phyloP scores from a whole-genome alignment of 2,888 invertebrate genomes.

The Trilocha varians region DNA sequence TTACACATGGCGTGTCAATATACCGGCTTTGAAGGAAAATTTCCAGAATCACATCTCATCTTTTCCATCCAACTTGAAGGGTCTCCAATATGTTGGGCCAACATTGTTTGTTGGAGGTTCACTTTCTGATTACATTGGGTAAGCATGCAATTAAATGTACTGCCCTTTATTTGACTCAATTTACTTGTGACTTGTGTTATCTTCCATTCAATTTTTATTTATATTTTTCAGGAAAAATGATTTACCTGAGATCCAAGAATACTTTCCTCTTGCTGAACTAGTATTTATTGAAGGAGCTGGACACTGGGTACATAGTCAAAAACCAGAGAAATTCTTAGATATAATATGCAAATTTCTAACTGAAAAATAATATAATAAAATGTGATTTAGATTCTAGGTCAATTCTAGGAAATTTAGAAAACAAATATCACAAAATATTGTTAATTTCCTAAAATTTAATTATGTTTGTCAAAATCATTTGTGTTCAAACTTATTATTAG shows the following conservation, averaged over 20 bases:
- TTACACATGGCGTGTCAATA: conserved; percentile 86
- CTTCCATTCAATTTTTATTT: no score
- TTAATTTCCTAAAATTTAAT: no score
- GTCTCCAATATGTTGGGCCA: conserved; percentile 76
- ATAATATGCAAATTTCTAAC: conserved; percentile 76
- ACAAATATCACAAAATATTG: no score
- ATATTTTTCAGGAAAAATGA: conserved; percentile 75
- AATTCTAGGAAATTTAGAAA: no score
- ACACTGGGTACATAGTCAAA: conserved; percentile 95
- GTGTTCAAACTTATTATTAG: no score
- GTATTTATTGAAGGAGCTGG: conserved; percentile 85
- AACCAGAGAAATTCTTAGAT: conserved; percentile 84
- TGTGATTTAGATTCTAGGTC: neutral
- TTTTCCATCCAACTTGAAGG: conserved; percentile 74
- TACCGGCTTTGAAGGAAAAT: conserved; percentile 79
- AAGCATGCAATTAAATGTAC: conserved; percentile 19
- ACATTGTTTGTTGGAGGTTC: conserved; percentile 89
- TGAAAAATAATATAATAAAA: conserved; percentile 35
- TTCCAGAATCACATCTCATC: conserved; percentile 75
- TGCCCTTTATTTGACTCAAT: conserved; percentile 2
- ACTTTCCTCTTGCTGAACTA: conserved; percentile 83
- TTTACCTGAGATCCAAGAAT: conserved; percentile 74
- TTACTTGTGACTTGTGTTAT: no score
- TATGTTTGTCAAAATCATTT: no score
- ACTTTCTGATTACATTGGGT: conserved; percentile 87